Percentiles rank a stretch among this genome's conserved stretches.
Evolutionary conservation across 2,888 invertebrate species (phyloP).

Genomic region (Eristalinus aeneus): DNA sequence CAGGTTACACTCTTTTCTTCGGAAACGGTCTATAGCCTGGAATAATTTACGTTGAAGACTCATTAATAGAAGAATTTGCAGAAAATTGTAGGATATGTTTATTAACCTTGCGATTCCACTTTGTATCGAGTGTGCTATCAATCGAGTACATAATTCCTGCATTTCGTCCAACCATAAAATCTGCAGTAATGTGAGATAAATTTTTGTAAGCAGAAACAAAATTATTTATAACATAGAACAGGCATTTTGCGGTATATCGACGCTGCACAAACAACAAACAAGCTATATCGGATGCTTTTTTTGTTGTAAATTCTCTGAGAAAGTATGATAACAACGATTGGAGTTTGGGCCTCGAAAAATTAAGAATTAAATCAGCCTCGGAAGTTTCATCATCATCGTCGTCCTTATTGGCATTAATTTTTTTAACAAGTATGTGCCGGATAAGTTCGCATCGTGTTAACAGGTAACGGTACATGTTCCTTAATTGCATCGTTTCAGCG

Average conservation of each 20-base stretch:
- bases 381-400: slow-evolving; percentile 73
- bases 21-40: slow-evolving; percentile 83
- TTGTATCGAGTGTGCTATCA: slow-evolving; percentile 75
- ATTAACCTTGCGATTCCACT: slow-evolving; percentile 75
- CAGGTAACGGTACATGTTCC: slow-evolving; percentile 74
- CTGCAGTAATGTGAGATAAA: slow-evolving; percentile 83
- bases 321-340: slow-evolving; percentile 84
- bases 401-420: slow-evolving; percentile 78
- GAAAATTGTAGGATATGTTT: not conserved
- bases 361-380: slow-evolving; percentile 79
- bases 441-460: slow-evolving; percentile 79
- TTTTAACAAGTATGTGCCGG: slow-evolving; percentile 82
- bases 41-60: not conserved
- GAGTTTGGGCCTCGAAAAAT: slow-evolving; percentile 86
- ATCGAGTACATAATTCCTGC: slow-evolving; percentile 72
- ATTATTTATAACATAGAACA: slow-evolving; percentile 85
- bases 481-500: slow-evolving; percentile 80
- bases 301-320: slow-evolving; percentile 82
- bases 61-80: not conserved
- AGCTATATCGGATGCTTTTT: slow-evolving; percentile 76
- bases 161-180: slow-evolving; percentile 86
- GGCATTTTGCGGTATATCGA: slow-evolving; percentile 87
- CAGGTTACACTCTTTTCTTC: slow-evolving; percentile 84
- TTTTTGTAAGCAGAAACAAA: slow-evolving; percentile 81
- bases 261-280: slow-evolving; percentile 79